phyloP scores from a whole-genome alignment of 2,888 invertebrate genomes.

The Drosophila tripunctata region DNA sequence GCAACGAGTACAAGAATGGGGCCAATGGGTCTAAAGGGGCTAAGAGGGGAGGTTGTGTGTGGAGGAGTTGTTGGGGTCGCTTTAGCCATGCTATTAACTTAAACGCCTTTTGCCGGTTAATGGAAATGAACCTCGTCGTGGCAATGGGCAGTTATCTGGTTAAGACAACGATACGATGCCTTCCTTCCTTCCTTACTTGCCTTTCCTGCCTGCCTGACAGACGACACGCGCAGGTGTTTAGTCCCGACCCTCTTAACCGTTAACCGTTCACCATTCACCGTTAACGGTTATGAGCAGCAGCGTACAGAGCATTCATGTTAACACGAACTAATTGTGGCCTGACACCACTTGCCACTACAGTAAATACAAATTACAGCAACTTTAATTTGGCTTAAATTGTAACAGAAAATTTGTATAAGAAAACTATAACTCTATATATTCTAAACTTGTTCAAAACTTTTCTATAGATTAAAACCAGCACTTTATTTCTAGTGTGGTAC shows the following conservation, averaged over 20 bases:
- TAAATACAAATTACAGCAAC: neutral
- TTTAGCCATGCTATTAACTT: conserved; percentile 80
- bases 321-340: conserved; percentile 65
- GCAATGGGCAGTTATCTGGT: conserved; percentile 77
- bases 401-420: too few relatives aligned
- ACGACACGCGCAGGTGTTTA: conserved; percentile 60
- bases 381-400: too few relatives aligned
- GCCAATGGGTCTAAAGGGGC: neutral
- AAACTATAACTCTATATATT: too few relatives aligned
- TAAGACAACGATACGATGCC: conserved; percentile 62
- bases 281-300: conserved; percentile 54
- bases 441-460: too few relatives aligned
- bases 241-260: conserved; percentile 50
- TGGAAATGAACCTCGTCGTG: conserved; percentile 78
- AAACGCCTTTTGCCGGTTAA: conserved; percentile 82
- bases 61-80: conserved; percentile 31
- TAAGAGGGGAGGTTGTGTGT: neutral
- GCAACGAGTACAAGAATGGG: conserved; percentile 56
- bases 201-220: neutral
- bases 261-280: conserved; percentile 29
- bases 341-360: conserved; percentile 18
- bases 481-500: too few relatives aligned
- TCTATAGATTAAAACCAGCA: too few relatives aligned
- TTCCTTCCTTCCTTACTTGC: too few relatives aligned
- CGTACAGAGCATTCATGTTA: conserved; percentile 52